Evolutionary conservation across 2,113 vertebrate species (phyloP).

Genomic region (Syngnathus floridae): DNA sequence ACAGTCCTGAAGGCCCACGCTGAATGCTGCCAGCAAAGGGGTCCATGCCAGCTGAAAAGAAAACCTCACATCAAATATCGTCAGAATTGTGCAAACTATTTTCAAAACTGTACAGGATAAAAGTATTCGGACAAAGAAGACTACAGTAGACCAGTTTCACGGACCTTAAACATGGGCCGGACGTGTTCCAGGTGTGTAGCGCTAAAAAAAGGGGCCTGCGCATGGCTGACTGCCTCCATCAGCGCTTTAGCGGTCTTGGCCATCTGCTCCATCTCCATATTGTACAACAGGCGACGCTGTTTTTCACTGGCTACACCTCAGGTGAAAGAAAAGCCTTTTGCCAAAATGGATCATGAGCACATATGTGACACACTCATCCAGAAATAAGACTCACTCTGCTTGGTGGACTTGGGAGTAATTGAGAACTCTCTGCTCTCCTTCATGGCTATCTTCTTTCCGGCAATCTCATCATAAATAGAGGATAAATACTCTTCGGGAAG

Average conservation of each 20-base stretch:
- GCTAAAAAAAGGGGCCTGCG: constrained; percentile 92
- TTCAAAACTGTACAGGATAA: background rate
- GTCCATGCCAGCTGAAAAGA: constrained; percentile 87
- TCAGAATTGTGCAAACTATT: background rate
- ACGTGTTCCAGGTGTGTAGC: constrained; percentile 95
- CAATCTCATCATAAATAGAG: constrained; percentile 92
- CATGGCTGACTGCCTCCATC: constrained; percentile 97
- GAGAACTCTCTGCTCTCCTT: constrained; percentile 93
- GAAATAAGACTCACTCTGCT: constrained; percentile 81
- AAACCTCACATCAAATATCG: background rate
- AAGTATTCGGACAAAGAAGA: background rate
- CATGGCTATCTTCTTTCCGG: constrained; percentile 96
- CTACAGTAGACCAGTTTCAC: background rate
- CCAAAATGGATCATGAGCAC: background rate
- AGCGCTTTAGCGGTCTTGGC: constrained; percentile 95
- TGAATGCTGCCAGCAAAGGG: constrained; percentile 88
- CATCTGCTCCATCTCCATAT: constrained; percentile 99
- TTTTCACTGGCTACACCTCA: constrained; percentile 88
- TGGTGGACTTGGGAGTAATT: constrained; percentile 84
- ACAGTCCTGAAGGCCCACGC: constrained; percentile 93
- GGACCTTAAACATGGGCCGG: constrained; percentile 95
- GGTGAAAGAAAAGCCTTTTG: background rate
- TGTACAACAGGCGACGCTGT: constrained; percentile 88
- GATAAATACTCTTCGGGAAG: constrained; percentile 93
- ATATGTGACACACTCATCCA: background rate